Evolutionary conservation across 2,797 vertebrate genomes (phyloP).

Genomic region (Gymnothorax javanicus): DNA sequence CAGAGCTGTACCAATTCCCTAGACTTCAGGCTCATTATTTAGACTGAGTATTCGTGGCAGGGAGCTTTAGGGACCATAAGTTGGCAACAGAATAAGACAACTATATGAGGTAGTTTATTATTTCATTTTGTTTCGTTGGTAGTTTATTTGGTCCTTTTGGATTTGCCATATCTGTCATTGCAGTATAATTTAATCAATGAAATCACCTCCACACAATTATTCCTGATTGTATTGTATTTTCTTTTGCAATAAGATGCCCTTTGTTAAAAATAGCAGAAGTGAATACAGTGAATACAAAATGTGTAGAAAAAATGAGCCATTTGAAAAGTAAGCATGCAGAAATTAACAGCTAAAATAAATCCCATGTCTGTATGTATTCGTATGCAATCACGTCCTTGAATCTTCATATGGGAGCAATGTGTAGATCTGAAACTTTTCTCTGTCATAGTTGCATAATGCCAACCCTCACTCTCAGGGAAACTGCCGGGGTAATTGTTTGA

Average conservation of each 20-base stretch:
- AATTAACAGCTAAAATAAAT: neutral
- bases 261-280: neutral
- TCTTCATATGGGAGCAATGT: neutral
- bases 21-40: neutral
- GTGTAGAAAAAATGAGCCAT: neutral
- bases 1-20: neutral
- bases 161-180: neutral
- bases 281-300: neutral
- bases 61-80: neutral
- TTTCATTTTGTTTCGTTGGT: neutral
- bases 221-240: neutral
- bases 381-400: neutral
- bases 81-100: neutral
- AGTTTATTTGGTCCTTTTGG: neutral
- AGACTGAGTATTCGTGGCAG: neutral
- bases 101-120: neutral
- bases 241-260: neutral
- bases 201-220: neutral
- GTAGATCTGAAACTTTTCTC: neutral
- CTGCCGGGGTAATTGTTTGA: neutral
- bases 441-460: neutral
- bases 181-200: too few species aligned
- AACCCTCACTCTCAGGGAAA: neutral
- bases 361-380: neutral
- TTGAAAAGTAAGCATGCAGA: neutral